phyloP scores from a whole-genome alignment of 2,888 invertebrate species.

The Phlogophora meticulosa region DNA sequence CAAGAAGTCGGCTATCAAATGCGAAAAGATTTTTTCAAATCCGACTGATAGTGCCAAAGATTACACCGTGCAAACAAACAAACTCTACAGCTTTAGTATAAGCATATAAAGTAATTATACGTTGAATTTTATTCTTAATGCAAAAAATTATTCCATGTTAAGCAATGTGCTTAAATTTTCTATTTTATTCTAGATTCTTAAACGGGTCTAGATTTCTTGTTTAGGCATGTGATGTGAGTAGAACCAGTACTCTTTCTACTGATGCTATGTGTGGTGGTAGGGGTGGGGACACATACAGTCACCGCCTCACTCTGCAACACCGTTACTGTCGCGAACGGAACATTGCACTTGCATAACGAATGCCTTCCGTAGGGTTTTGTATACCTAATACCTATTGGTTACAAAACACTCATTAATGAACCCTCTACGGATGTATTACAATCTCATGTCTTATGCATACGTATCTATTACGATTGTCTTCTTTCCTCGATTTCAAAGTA shows the following conservation, averaged over 20 bases:
- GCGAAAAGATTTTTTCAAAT: too few species aligned
- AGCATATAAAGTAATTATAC: neutral
- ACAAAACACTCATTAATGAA: slow-evolving; percentile 38
- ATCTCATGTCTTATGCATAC: slow-evolving; percentile 32
- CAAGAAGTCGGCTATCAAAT: too few species aligned
- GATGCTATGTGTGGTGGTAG: slow-evolving; percentile 31
- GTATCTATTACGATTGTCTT: slow-evolving; percentile 14
- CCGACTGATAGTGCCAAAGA: too few species aligned
- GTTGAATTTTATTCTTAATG: slow-evolving; percentile 3
- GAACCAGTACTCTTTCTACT: slow-evolving; percentile 68
- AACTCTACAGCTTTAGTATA: too few species aligned
- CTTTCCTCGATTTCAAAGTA: slow-evolving; percentile 10
- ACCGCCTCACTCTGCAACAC: slow-evolving; percentile 34
- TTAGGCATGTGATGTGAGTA: slow-evolving; percentile 61
- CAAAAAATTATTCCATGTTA: neutral
- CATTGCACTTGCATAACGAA: slow-evolving; percentile 52
- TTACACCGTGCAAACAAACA: too few species aligned
- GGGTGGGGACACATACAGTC: slow-evolving; percentile 51
- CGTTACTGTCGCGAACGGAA: slow-evolving; percentile 43
- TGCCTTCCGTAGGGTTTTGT: slow-evolving; percentile 51
- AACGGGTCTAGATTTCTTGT: slow-evolving; percentile 73
- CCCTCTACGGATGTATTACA: slow-evolving; percentile 40
- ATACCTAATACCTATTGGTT: slow-evolving; percentile 27
- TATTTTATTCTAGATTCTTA: slow-evolving; percentile 69
- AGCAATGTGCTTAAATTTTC: slow-evolving; percentile 52